Conservation (phyloP, 2,113 vertebrate species). For the Numenius arquata region DNA sequence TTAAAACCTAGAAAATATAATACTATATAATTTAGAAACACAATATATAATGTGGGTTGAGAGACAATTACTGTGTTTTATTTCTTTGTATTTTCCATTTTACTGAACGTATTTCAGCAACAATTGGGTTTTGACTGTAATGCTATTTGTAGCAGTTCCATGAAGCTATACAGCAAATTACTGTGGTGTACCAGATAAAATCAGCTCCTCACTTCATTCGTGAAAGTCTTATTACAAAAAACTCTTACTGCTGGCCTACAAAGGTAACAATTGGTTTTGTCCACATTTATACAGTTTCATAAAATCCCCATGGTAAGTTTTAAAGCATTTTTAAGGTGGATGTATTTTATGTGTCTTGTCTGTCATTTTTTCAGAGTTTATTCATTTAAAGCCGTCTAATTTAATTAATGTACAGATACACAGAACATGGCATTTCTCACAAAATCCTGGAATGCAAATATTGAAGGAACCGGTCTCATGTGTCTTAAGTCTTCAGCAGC, state of each 20-base stretch:
- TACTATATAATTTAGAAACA: conserved; percentile 71
- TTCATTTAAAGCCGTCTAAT: background rate
- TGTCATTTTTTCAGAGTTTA: background rate
- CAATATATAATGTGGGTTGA: conserved; percentile 68
- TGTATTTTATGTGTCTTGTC: background rate
- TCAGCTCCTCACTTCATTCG: conserved; percentile 60
- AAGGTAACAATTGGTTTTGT: conserved; percentile 9
- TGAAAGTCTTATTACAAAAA: conserved; percentile 49
- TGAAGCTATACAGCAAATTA: conserved; percentile 73
- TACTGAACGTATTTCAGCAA: conserved; percentile 70
- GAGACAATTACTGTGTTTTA: conserved; percentile 74
- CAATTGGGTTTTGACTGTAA: conserved; percentile 72
- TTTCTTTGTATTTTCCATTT: conserved; percentile 76
- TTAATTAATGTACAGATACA: background rate
- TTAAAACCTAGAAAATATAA: conserved; percentile 74
- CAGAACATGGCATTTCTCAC: background rate
- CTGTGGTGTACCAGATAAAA: conserved; percentile 67
- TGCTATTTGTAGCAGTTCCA: conserved; percentile 72
- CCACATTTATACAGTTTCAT: background rate
- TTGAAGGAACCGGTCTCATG: background rate
- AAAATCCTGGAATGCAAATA: background rate
- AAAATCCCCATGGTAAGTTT: background rate
- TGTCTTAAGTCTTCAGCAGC: background rate
- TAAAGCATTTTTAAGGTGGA: background rate
- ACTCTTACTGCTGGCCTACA: conserved; percentile 27